phyloP scores from a whole-genome alignment of 2,797 vertebrate species.

The Rhinophrynus dorsalis region DNA sequence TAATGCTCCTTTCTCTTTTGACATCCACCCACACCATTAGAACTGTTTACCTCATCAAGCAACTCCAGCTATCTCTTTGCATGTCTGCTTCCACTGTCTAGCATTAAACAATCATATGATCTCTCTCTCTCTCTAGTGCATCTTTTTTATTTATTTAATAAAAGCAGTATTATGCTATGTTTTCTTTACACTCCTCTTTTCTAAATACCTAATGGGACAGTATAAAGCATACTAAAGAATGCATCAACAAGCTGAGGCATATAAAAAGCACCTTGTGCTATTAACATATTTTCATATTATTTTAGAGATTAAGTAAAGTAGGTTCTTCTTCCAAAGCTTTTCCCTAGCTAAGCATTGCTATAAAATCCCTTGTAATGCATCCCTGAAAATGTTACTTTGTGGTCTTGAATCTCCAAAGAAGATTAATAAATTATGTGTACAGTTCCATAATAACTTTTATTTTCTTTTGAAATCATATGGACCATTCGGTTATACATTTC shows the following conservation, averaged over 20 bases:
- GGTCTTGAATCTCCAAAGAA: slow-evolving; percentile 30
- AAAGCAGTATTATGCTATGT: no score
- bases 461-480: slow-evolving; percentile 24
- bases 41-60: no score
- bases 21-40: no score
- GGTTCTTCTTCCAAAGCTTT: neutral
- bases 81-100: no score
- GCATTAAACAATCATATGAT: no score
- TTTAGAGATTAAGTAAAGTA: neutral
- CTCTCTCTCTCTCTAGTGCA: no score
- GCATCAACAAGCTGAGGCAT: slow-evolving; percentile 14
- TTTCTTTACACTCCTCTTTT: no score
- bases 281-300: slow-evolving; percentile 1
- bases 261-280: neutral
- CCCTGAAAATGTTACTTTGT: slow-evolving; percentile 15
- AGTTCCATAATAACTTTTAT: slow-evolving; percentile 12
- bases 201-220: slow-evolving; percentile 8
- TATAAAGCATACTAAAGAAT: neutral
- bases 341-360: slow-evolving; percentile 18
- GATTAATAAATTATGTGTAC: slow-evolving; percentile 28
- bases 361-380: slow-evolving; percentile 5
- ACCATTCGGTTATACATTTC: no score
- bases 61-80: no score
- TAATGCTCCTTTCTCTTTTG: no score
- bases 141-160: no score